Evolutionary conservation across 2,113 vertebrate genomes (phyloP).

Genomic region (Poeciliopsis prolifica): DNA sequence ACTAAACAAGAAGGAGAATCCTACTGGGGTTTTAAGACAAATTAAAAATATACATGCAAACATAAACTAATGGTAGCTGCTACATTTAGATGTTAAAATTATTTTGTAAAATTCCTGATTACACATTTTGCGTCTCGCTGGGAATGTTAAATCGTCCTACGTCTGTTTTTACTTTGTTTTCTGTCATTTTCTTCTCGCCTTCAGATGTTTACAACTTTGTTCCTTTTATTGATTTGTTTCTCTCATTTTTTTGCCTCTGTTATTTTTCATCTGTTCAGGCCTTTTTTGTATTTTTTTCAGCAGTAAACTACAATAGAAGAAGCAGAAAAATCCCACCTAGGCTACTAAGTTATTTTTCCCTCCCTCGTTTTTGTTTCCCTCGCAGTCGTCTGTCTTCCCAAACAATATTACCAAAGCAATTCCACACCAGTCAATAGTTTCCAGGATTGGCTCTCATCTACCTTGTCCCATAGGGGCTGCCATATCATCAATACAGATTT

Average conservation of each 20-base stretch:
- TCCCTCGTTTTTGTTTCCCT: constrained; percentile 26
- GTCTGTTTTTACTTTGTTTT: neutral
- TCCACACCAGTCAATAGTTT: constrained; percentile 79
- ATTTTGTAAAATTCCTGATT: constrained; percentile 23
- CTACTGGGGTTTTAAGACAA: constrained; percentile 1
- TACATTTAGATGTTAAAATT: neutral
- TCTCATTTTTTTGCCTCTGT: constrained; percentile 10
- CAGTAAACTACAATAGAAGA: constrained; percentile 62
- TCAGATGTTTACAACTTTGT: constrained; percentile 13
- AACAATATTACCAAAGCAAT: constrained; percentile 84
- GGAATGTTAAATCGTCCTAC: neutral
- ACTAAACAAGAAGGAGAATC: no score
- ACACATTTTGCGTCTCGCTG: neutral
- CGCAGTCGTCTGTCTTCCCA: constrained; percentile 76
- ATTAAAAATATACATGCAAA: constrained; percentile 11
- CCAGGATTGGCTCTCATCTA: constrained; percentile 76
- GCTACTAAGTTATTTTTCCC: constrained; percentile 19
- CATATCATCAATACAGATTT: constrained; percentile 84
- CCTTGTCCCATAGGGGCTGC: constrained; percentile 71
- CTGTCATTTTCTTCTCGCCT: constrained; percentile 7
- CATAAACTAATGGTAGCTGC: neutral
- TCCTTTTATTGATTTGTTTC: constrained; percentile 32
- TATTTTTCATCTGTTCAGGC: constrained; percentile 34
- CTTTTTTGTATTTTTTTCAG: constrained; percentile 21
- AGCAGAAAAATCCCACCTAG: constrained; percentile 55